Conservation (phyloP, 2,888 invertebrate species). For the Pseudanteris insignis region DNA sequence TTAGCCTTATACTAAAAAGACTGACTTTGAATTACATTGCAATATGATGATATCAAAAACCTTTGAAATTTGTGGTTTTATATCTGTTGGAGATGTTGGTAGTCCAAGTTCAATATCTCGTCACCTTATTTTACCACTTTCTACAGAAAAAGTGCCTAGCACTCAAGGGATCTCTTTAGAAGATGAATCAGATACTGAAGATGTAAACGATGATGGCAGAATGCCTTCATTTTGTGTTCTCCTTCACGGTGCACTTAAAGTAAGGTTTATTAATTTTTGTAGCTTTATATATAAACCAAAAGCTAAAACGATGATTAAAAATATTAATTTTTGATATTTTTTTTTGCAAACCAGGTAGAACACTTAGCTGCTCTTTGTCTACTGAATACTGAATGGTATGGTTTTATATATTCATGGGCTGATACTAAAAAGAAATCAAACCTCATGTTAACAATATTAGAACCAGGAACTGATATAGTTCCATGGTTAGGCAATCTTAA, state of each 20-base stretch:
- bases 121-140: slow-evolving; percentile 85
- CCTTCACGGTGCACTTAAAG: slow-evolving; percentile 90
- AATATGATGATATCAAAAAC: slow-evolving; percentile 75
- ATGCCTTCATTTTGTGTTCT: slow-evolving; percentile 91
- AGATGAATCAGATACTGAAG: slow-evolving; percentile 69
- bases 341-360: slow-evolving; percentile 83
- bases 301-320: too few species aligned
- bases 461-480: slow-evolving; percentile 80
- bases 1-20: slow-evolving; percentile 70
- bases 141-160: slow-evolving; percentile 65
- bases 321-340: too few species aligned
- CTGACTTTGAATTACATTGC: slow-evolving; percentile 72
- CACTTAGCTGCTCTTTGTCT: slow-evolving; percentile 90
- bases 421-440: slow-evolving; percentile 93
- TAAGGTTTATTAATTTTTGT: too few species aligned
- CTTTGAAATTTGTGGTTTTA: slow-evolving; percentile 86
- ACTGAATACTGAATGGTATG: slow-evolving; percentile 89
- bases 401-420: slow-evolving; percentile 93
- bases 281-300: too few species aligned
- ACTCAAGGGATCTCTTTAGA: slow-evolving; percentile 66
- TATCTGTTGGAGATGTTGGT: slow-evolving; percentile 85
- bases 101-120: slow-evolving; percentile 92
- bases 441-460: slow-evolving; percentile 86
- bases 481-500: slow-evolving; percentile 91
- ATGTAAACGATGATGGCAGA: slow-evolving; percentile 77